Conservation (phyloP, 2,888 invertebrate genomes). For the Caenorhabditis drosophilae region DNA sequence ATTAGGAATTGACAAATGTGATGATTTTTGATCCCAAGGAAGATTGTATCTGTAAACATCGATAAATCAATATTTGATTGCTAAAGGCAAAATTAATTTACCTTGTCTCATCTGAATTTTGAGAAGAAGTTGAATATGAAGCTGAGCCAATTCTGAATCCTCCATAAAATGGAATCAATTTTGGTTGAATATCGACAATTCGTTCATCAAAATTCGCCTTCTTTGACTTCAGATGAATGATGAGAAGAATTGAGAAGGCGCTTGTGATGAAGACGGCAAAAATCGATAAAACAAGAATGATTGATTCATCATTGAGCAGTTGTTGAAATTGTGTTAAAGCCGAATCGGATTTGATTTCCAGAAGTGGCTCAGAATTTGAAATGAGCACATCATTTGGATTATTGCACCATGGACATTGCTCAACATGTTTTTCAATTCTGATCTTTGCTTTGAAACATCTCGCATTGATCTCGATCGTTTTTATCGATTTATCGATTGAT, state of each 20-base stretch:
- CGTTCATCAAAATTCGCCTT: constrained; percentile 14
- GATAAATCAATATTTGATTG: constrained; percentile 1
- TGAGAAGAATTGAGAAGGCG: constrained; percentile 38
- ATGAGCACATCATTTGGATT: constrained; percentile 45
- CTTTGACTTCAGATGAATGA: constrained; percentile 41
- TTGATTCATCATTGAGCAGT: no score
- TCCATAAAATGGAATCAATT: constrained; percentile 29
- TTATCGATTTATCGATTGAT: constrained; percentile 8
- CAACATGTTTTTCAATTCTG: constrained; percentile 54
- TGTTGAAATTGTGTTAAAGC: no score
- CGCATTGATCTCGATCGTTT: constrained; percentile 47
- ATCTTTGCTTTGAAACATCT: constrained; percentile 64
- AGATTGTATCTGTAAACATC: constrained; percentile 8
- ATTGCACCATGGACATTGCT: constrained; percentile 64
- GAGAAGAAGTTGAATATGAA: no score
- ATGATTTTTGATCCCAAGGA: no score
- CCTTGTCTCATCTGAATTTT: constrained; percentile 24
- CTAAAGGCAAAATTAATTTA: constrained; percentile 14
- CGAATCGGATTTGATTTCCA: no score
- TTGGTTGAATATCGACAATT: constrained; percentile 25
- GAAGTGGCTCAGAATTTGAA: no score
- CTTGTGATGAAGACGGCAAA: constrained; percentile 39
- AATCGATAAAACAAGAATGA: constrained; percentile 44
- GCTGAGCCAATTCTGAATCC: no score
- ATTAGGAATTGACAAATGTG: constrained; percentile 6